Evolutionary conservation across 2,113 vertebrate species (phyloP), one percentile per base, ranked within the genome.

Genomic region (Columbina picui): DNA sequence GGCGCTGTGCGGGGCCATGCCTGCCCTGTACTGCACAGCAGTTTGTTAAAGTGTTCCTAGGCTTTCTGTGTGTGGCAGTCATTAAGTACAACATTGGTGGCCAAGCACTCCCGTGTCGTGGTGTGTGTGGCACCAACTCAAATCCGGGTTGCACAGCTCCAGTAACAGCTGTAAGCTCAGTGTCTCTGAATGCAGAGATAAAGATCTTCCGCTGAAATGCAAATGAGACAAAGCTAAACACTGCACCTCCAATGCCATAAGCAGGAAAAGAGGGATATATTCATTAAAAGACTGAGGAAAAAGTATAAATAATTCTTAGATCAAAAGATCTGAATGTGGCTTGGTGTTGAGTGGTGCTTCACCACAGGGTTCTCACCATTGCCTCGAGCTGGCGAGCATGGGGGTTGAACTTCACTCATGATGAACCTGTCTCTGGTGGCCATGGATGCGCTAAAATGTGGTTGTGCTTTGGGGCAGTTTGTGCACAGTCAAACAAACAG

Each of bases 391-490:
- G 50, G 36, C 1, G 23, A 30, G 41, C 27, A 5, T 4, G 6
- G 47, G 2, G 5, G 2, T 2, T 9, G 34, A 9, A 1, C 12
- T 10, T 7, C 26, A 2, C 27, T 22, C 23, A 4, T 9, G 59
- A 8, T 6, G 41, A 49, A 9, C 22, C 45, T 16, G 17, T 13
- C 67, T 22, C 47, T 23, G 59, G 39, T 13, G 12, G 36, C 7
- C 20, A 1, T 2, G 6, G 22, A 1, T 12, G 7, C 29, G 47
- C 26, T 27, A 5, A 7, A 17, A 18, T 36, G 30, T 20, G 34
- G 10, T 15, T 2, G 7, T 29, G 32, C 67, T 52, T 39, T 36
- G 36, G 23, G 21, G 9, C 12, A 38, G 21, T 22, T 55, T 27
- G 32, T 43, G 47, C 52, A 22, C 20, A 45, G 6, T 5, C 16